Evolutionary conservation across 2,113 vertebrate species (phyloP), one percentile per base, ranked within the genome.

Genomic region (Ursus arctos): DNA sequence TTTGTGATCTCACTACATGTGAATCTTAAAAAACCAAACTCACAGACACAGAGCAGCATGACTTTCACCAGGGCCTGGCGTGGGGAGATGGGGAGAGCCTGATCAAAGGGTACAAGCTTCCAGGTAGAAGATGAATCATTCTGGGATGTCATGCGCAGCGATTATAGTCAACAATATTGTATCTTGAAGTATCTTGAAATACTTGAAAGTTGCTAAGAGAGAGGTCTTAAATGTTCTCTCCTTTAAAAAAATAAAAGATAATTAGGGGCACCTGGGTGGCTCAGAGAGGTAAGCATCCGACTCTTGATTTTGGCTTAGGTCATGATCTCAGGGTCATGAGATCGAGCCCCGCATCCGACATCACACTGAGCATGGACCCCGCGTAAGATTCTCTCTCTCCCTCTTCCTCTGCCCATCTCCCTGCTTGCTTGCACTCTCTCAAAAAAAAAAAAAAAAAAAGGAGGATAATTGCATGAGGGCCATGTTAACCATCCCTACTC

Each of bases 61-160:
- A 51, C 15, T 49, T 69, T 28, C 31, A 4, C 24, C 49, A 49
- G 79, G 85, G 18, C 16, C 16, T 18, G 31, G 4, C 18, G 9
- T 18, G 7, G 9, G 5, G 28, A n/a, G 43, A 55, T 1, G 1
- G 28, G 77, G 36, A 57, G 47, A 36, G 15, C 12, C 0, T 28
- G 61, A 59, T 26, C 79, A 43, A 19, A n/a, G 11, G 5, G 55
- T 2, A 63, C 28, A 36, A 22, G n/a, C 11, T 26, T 43, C 22
- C 47, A 26, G 55, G 3, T 36, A 28, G 1, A 11, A 21, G 79
- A 80, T 33, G 49, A 88, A 4, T 49, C 21, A 80, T 69, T 28
- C 12, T 16, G 11, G 74, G 61, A 28, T 40, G 1, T 1, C 28
- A 57, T 0, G 11, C 13, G 7, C 36, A 59, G 31, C 11, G 51